Evolutionary conservation across 2,888 invertebrate species (phyloP).

Genomic region (Eupithecia pulchellata): DNA sequence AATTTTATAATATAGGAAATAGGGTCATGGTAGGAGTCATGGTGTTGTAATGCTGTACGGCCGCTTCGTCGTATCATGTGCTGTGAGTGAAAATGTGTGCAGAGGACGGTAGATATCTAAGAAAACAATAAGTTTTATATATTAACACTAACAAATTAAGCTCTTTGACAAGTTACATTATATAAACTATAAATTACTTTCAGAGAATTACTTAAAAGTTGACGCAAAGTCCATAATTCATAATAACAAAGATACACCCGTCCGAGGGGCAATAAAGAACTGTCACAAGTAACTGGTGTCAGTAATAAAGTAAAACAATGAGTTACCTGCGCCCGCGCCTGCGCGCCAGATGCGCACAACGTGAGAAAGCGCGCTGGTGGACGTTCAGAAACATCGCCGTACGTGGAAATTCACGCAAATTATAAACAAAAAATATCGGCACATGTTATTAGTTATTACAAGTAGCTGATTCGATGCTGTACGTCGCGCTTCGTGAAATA

Average conservation of each 20-base stretch:
- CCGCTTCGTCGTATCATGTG: too few species aligned
- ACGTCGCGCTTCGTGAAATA: background rate
- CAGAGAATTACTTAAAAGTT: background rate
- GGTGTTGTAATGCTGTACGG: too few species aligned
- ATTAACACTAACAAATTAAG: background rate
- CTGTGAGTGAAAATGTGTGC: too few species aligned
- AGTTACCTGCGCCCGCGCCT: slow-evolving; percentile 58
- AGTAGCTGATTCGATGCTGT: background rate
- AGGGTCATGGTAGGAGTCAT: too few species aligned
- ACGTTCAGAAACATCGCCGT: slow-evolving; percentile 29
- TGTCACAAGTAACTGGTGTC: slow-evolving; percentile 31
- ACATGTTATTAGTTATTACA: slow-evolving; percentile 14
- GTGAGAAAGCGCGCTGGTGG: slow-evolving; percentile 42
- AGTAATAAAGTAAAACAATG: slow-evolving; percentile 44
- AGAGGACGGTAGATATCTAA: too few species aligned
- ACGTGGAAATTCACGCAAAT: slow-evolving; percentile 25
- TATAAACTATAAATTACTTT: background rate
- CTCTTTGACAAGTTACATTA: background rate
- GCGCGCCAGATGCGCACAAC: slow-evolving; percentile 58
- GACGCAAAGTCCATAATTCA: background rate
- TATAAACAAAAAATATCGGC: slow-evolving; percentile 23
- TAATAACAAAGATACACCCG: slow-evolving; percentile 15
- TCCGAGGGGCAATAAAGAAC: slow-evolving; percentile 32
- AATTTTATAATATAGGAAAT: too few species aligned
- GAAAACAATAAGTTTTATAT: too few species aligned